These are phyloP conservation scores for Drosophila pandora DNA, from an alignment of 1,140 invertebrate genomes.

Conservation along the genomic window DNA sequence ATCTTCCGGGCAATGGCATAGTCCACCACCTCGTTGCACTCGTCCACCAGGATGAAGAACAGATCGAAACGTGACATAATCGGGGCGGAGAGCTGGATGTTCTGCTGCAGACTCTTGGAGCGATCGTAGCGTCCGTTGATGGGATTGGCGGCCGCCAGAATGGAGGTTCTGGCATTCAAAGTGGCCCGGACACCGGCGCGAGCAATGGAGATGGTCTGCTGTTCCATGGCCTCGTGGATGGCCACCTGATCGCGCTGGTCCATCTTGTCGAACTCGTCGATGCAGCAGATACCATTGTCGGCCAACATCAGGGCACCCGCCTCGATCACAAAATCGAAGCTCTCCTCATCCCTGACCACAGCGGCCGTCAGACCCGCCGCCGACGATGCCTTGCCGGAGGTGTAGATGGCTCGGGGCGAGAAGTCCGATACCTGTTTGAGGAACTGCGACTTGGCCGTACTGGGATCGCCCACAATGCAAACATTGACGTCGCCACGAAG, in stretches of 20 bases:
- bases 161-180: constrained; percentile 98
- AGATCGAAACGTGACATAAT: constrained; percentile 99
- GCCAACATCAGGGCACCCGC: constrained; percentile 99
- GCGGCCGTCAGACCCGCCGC: constrained; percentile 99
- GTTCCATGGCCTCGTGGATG: constrained; percentile 99
- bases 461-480: constrained; percentile 99
- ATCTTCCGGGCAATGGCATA: constrained; percentile 98
- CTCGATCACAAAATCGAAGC: constrained; percentile 99
- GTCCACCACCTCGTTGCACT: constrained; percentile 97
- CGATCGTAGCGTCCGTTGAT: constrained; percentile 98
- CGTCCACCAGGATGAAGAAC: constrained; percentile 99
- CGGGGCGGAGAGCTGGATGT: constrained; percentile 96
- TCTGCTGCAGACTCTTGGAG: constrained; percentile 97
- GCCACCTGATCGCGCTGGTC: constrained; percentile 98
- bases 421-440: constrained; percentile 98
- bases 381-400: constrained; percentile 98
- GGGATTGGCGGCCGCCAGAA: constrained; percentile 99
- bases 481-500: constrained; percentile 99
- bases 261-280: constrained; percentile 99
- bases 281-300: constrained; percentile 99
- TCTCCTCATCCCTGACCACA: constrained; percentile 98
- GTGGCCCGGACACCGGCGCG: constrained; percentile 99
- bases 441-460: constrained; percentile 99
- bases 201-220: constrained; percentile 99
- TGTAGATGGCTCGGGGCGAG: constrained; percentile 97